Evolutionary conservation across 2,888 invertebrate species (phyloP), one percentile per base, ranked within the genome.

Genomic region (Parnassius smintheus): DNA sequence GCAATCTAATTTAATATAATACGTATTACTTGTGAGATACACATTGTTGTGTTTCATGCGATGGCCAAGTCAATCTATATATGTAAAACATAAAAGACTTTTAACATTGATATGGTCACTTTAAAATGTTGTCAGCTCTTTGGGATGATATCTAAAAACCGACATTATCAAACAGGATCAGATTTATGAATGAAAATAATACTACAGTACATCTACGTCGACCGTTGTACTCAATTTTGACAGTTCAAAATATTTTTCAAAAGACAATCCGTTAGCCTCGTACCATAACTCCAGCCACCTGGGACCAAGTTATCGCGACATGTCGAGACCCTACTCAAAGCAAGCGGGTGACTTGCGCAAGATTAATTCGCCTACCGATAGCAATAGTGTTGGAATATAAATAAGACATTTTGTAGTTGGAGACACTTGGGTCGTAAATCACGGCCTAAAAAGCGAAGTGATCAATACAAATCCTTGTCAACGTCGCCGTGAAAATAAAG

Each of bases 311-410:
- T 62, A 62, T 62, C 62, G 57, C 44, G 62, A 56, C 53, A 57
- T 48, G 62, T 57, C 57, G 13, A 63, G 57, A 70, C 70, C 70
- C 70, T 67, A 62, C 68, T 70, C 70, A 70, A 68, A 70, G 68
- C 62, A 62, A 61, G 64, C 66, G 65, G 56, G 25, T n/a, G 45
- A 52, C 53, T 57, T 60, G 63, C 61, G 58, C 61, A 64, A 68
- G 69, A 69, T 69, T 68, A 69, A 69, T 69, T 66, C 41, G 64
- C 60, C 53, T 53, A 54, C 50, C 54, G 65, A 68, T 68, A 64
- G 59, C 59, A 59, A 51, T 61, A 61, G 60, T 66, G 56, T 42
- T 62, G 49, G 59, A 61, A 61, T 59, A 58, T 58, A 61, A 61
- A 61, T 64, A 64, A 57, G 57, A 62, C 62, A 57, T 57, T 62